Evolutionary conservation across 2,113 vertebrate species (phyloP).

Genomic region (Jaculus jaculus): DNA sequence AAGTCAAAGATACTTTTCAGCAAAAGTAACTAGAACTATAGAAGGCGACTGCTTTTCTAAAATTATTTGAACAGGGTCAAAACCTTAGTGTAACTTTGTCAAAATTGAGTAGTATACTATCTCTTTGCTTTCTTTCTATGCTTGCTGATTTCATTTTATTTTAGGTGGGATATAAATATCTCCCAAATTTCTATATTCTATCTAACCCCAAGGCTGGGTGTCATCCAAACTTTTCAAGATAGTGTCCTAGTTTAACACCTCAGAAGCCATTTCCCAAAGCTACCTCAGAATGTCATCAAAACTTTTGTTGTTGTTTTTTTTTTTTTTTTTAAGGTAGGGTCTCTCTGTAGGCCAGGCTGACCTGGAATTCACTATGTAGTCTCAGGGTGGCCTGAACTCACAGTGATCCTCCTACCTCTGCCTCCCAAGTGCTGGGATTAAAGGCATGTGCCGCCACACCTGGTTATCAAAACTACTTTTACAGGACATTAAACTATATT

Average conservation of each 20-base stretch:
- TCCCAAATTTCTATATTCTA: not conserved
- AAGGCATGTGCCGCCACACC: no score
- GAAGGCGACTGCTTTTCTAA: not conserved
- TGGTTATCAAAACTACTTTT: not conserved
- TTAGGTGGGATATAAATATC: not conserved
- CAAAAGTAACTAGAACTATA: not conserved
- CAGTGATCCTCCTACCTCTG: no score
- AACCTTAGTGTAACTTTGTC: not conserved
- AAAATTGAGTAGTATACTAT: not conserved
- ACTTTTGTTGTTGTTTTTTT: no score
- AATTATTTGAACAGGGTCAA: constrained; percentile 25
- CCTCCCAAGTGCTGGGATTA: no score
- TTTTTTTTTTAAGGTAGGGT: no score
- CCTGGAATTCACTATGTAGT: no score
- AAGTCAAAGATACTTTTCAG: not conserved
- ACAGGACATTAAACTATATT: not conserved
- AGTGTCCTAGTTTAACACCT: not conserved
- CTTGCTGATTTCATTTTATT: constrained; percentile 28
- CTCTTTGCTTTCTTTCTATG: not conserved
- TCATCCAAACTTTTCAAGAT: not conserved
- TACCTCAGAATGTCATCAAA: not conserved
- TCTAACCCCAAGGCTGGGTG: not conserved
- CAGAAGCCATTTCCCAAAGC: not conserved
- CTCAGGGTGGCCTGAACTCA: no score
- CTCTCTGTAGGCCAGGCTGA: no score